Base-by-base conservation (phyloP, 2,888 invertebrate genomes). In the Eupithecia subfuscata region DNA sequence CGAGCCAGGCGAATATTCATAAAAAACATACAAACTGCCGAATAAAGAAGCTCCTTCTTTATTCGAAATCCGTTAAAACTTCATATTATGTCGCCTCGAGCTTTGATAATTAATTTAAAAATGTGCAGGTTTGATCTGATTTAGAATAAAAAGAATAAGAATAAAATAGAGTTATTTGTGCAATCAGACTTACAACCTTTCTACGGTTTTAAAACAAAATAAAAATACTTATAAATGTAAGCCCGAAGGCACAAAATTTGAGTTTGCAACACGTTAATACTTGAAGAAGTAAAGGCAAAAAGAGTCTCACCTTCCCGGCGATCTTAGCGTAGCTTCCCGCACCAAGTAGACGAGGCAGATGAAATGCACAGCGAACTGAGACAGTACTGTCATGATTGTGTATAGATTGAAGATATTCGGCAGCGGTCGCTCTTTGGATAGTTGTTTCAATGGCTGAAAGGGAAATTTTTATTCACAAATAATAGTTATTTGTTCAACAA, bases 401-500 rank as follows among this genome's bases (percentile, higher is more conserved):
- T 99, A 99, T 71, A 98, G 90, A 92, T 99, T 99, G 95, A 99
- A 99, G 82, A 99, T 99, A 91, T 99, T 99, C 67, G 99, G 99
- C 82, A 99, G 95, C 1, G 99, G 99, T 63, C 99, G 96, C 90
- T 98, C 97, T 87, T 97, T 98, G 0, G 99, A 99, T 69, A 99
- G 94, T 0, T 97, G 97, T 91, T 98, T 98, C 81, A 99, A 91
- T 0, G 99, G 99, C 97, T 97, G 92, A 18, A 95, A 95, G 22
- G 11, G 22, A 52, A 48, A 52, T 9, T n/a, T 52, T 8, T n/a
- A n/a, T 5, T 52, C 3, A 30, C 30, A 30, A 30, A 30, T 30
- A 30, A 30, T 30, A 30, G 30, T 30, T 30, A 30, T 30, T 30
- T 30, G 30, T 30, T 30, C 30, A 30, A 30, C 30, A 30, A 30